Conservation (phyloP, 2,113 vertebrate species). For the Strix uralensis region DNA sequence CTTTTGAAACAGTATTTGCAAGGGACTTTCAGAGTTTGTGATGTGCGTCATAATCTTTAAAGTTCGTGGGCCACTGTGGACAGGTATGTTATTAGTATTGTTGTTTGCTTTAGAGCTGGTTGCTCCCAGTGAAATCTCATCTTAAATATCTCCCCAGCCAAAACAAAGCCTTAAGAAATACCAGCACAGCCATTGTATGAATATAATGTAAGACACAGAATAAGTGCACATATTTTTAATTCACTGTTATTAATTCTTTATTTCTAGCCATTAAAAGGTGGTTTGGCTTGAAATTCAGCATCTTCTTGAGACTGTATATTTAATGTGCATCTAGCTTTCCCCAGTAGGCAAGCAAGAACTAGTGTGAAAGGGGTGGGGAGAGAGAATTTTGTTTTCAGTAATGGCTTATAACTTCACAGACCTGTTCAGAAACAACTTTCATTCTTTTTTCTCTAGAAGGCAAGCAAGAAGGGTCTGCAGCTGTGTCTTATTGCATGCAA, state of each 20-base stretch:
- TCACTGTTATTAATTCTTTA: conserved; percentile 20
- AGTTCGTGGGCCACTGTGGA: not conserved
- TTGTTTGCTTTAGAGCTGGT: not conserved
- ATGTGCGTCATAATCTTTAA: not conserved
- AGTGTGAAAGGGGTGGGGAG: conserved; percentile 17
- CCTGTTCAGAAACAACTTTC: not conserved
- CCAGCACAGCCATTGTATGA: not conserved
- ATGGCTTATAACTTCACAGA: not conserved
- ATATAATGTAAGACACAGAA: not conserved
- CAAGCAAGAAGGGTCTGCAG: not conserved
- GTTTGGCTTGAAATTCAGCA: conserved; percentile 44
- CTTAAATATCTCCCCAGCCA: not conserved
- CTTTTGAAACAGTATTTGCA: not conserved
- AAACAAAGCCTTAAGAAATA: conserved; percentile 2
- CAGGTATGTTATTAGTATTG: not conserved
- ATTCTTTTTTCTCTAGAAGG: not conserved
- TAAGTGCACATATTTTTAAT: conserved; percentile 13
- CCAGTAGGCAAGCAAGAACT: conserved; percentile 25
- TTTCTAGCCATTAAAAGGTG: conserved; percentile 14
- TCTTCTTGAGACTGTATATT: not conserved
- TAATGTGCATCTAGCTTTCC: conserved; percentile 17
- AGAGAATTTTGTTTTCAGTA: not conserved
- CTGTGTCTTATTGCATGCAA: not conserved
- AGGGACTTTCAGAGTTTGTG: not conserved
- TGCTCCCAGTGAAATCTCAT: not conserved